Percentiles rank a stretch among this genome's conserved stretches.
Conservation (phyloP, 2,888 invertebrate genomes). For the Lasioglossum morio region DNA sequence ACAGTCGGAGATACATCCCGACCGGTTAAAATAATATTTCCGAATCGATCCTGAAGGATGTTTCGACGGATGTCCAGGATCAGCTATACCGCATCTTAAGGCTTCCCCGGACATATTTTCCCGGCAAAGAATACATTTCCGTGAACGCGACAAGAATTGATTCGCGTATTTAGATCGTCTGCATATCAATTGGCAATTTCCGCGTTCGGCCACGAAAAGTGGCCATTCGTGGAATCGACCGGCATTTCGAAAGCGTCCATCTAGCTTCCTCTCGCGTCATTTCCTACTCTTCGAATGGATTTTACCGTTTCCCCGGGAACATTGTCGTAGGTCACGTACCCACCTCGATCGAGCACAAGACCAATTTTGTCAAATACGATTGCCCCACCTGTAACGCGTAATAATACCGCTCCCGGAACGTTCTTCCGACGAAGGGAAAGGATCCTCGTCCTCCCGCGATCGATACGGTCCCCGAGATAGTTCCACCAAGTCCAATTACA, state of each 20-base stretch:
- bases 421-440: slow-evolving; percentile 13
- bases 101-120: background rate
- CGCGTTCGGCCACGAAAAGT: slow-evolving; percentile 43
- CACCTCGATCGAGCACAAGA: slow-evolving; percentile 39
- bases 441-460: background rate
- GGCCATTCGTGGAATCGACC: slow-evolving; percentile 42
- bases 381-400: slow-evolving; percentile 31
- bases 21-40: slow-evolving; percentile 12
- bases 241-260: slow-evolving; percentile 38
- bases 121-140: background rate
- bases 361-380: slow-evolving; percentile 44
- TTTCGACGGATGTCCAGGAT: background rate
- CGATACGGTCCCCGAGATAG: background rate
- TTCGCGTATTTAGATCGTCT: slow-evolving; percentile 22
- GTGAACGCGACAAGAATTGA: slow-evolving; percentile 24
- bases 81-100: background rate
- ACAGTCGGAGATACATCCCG: background rate
- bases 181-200: slow-evolving; percentile 46
- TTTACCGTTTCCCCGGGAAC: slow-evolving; percentile 21
- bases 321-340: slow-evolving; percentile 47
- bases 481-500: background rate
- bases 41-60: background rate
- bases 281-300: slow-evolving; percentile 44
- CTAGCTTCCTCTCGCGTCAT: slow-evolving; percentile 43
- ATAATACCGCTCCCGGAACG: slow-evolving; percentile 18